These are phyloP conservation scores for Halcyon malimbica DNA, from an alignment of 2,113 vertebrate genomes.

Conservation along the genomic window DNA sequence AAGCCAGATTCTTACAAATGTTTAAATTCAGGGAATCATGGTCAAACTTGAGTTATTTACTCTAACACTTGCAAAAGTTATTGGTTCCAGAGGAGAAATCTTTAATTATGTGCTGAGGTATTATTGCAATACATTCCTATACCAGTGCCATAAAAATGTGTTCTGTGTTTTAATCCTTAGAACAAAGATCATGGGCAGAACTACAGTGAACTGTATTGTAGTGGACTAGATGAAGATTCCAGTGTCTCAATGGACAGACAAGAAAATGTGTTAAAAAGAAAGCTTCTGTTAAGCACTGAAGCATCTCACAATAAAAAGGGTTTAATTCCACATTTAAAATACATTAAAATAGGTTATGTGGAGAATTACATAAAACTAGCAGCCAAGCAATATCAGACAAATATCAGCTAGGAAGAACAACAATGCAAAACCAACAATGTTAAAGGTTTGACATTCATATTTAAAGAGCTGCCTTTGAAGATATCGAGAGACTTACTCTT, in stretches of 20 bases:
- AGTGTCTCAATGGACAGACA: background rate
- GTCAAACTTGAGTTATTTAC: background rate
- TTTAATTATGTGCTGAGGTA: background rate
- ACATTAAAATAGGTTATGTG: background rate
- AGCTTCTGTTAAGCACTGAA: background rate
- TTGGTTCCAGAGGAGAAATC: background rate
- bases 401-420: background rate
- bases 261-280: background rate
- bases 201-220: background rate
- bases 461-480: background rate
- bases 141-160: background rate
- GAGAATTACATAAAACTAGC: background rate
- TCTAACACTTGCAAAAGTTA: background rate
- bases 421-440: background rate
- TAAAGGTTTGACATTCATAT: background rate
- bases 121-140: background rate
- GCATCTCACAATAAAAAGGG: background rate
- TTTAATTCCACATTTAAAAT: background rate
- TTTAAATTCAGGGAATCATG: background rate
- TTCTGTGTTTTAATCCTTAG: background rate
- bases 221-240: background rate
- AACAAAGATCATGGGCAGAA: background rate
- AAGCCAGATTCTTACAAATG: background rate
- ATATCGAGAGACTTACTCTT: background rate
- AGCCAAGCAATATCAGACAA: background rate